Percentiles rank a stretch among this genome's conserved stretches.
Evolutionary conservation across 1,140 invertebrate species (phyloP).

Genomic region (Augochlora pura): DNA sequence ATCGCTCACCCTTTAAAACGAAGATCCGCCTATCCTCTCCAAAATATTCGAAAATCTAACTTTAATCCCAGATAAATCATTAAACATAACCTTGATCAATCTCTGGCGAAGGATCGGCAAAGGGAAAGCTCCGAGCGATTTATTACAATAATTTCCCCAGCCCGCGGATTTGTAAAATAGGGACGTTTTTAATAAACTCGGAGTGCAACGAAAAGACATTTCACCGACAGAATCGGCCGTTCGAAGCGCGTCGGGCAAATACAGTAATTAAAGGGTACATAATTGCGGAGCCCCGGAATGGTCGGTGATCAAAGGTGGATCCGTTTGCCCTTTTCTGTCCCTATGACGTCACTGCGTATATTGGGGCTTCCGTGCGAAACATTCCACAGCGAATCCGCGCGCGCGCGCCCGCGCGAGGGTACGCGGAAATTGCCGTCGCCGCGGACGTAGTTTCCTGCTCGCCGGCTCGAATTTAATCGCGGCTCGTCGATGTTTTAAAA

Average conservation of each 20-base stretch:
- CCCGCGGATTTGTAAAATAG: too few relatives aligned
- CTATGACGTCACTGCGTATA: conserved; percentile 10
- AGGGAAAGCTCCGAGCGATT: too few relatives aligned
- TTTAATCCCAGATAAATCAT: too few relatives aligned
- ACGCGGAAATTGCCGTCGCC: conserved; percentile 14
- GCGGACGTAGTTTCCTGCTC: not conserved
- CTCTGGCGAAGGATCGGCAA: too few relatives aligned
- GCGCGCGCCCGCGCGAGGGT: conserved; percentile 17
- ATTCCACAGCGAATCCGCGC: conserved; percentile 25
- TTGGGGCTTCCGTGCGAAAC: conserved; percentile 21
- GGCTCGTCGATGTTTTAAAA: not conserved
- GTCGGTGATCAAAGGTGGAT: conserved; percentile 43
- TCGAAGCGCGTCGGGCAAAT: conserved; percentile 19
- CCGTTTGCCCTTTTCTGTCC: conserved; percentile 28
- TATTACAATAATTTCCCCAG: too few relatives aligned
- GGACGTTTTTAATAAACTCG: conserved; percentile 8
- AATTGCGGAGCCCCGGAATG: conserved; percentile 24
- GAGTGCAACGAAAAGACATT: conserved; percentile 22
- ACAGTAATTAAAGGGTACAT: conserved; percentile 47
- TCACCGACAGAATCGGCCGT: conserved; percentile 16
- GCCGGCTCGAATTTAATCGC: not conserved
- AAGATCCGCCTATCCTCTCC: not conserved
- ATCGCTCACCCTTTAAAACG: not conserved
- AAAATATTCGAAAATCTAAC: not conserved
- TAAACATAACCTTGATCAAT: too few relatives aligned